phyloP scores from a whole-genome alignment of 2,888 invertebrate genomes.

The Heliconius ismenius region DNA sequence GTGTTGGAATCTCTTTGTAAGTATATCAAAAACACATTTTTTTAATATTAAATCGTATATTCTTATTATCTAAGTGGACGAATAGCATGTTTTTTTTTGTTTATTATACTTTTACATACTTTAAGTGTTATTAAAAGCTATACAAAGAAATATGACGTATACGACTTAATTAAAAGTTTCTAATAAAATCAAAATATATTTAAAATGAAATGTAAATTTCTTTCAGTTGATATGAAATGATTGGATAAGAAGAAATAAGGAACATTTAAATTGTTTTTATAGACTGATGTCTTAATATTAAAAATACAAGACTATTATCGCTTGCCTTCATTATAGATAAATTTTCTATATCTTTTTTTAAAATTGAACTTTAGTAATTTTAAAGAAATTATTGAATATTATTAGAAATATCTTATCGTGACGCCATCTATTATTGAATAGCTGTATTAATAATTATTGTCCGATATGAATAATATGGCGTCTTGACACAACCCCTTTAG shows the following conservation, averaged over 20 bases:
- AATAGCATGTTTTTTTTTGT: neutral
- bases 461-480: no score
- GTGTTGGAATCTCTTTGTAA: slow-evolving; percentile 48
- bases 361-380: no score
- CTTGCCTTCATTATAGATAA: neutral
- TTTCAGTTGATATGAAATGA: slow-evolving; percentile 33
- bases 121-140: neutral
- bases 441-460: neutral
- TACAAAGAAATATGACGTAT: neutral
- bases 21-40: slow-evolving; percentile 39
- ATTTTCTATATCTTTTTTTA: neutral
- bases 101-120: neutral
- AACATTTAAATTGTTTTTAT: neutral
- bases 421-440: slow-evolving; percentile 23
- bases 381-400: no score
- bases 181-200: neutral
- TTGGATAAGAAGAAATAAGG: slow-evolving; percentile 19
- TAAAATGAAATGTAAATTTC: slow-evolving; percentile 10
- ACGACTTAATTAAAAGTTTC: neutral
- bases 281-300: neutral
- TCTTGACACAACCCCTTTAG: no score
- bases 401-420: neutral
- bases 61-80: neutral
- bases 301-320: neutral
- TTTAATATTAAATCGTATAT: neutral